Evolutionary conservation across 1,140 invertebrate species (phyloP).

Genomic region (Bombus breviceps): DNA sequence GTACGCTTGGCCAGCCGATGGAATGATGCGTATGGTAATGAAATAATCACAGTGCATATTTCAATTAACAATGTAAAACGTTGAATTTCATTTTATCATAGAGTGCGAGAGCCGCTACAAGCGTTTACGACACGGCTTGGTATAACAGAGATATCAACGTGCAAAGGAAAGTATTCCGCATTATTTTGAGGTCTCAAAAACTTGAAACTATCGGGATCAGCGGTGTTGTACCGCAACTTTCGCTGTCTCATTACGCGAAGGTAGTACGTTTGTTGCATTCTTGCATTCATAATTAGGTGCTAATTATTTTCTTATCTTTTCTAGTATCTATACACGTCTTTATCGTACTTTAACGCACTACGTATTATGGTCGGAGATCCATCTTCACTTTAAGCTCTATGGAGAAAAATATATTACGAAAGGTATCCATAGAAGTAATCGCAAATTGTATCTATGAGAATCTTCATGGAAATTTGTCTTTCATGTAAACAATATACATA

Average conservation of each 20-base stretch:
- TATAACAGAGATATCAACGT: not conserved
- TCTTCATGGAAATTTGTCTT: too few species aligned
- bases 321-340: constrained; percentile 7
- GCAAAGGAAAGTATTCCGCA: constrained; percentile 36
- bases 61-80: not conserved
- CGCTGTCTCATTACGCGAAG: constrained; percentile 64
- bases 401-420: not conserved
- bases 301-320: not conserved
- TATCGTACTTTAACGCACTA: constrained; percentile 12
- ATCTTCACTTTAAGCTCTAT: not conserved
- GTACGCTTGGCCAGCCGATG: constrained; percentile 60
- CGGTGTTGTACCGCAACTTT: constrained; percentile 64
- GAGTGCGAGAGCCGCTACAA: not conserved
- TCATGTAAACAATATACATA: not conserved
- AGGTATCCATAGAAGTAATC: not conserved
- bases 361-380: constrained; percentile 10
- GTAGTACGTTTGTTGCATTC: constrained; percentile 43
- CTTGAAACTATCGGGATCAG: constrained; percentile 55
- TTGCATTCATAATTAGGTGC: not conserved
- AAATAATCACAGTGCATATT: not conserved
- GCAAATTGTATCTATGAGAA: too few species aligned
- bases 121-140: constrained; percentile 33
- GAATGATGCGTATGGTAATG: constrained; percentile 46
- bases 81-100: constrained; percentile 6
- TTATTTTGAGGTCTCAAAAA: constrained; percentile 65